Percentiles rank a stretch among this genome's conserved stretches.
Evolutionary conservation across 2,797 vertebrate genomes (phyloP).

Genomic region (Podarcis siculus): DNA sequence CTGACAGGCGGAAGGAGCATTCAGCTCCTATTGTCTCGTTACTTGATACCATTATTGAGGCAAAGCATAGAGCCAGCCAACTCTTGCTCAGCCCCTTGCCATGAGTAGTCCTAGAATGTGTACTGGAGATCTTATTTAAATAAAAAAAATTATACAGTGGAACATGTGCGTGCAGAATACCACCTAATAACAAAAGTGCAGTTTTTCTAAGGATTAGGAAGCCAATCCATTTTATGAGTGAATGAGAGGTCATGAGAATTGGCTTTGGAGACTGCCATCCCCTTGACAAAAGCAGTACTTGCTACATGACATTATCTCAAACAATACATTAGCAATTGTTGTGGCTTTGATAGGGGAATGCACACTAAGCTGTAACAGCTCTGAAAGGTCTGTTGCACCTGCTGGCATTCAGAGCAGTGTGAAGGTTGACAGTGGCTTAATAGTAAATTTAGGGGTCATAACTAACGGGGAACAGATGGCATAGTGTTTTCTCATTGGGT

Average conservation of each 20-base stretch:
- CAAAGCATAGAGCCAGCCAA: background rate
- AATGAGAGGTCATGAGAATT: background rate
- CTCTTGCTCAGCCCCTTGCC: background rate
- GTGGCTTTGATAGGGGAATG: background rate
- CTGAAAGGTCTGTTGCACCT: background rate
- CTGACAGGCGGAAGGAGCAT: background rate
- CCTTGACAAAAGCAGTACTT: background rate
- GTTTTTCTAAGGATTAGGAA: background rate
- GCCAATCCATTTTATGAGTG: background rate
- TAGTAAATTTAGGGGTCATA: background rate
- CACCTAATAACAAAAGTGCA: background rate
- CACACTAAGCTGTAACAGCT: background rate
- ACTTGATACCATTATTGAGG: background rate
- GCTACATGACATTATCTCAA: background rate
- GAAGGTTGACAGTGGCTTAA: background rate
- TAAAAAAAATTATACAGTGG: background rate
- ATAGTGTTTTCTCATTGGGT: background rate
- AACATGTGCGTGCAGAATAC: too few relatives aligned
- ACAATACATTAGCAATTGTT: background rate
- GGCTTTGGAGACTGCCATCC: background rate
- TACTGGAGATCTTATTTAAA: background rate
- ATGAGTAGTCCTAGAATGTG: background rate
- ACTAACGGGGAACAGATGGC: background rate
- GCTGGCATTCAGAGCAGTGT: background rate
- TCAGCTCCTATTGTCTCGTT: background rate